Evolutionary conservation across 2,888 invertebrate genomes (phyloP).

Genomic region (Anarsia innoxiella): DNA sequence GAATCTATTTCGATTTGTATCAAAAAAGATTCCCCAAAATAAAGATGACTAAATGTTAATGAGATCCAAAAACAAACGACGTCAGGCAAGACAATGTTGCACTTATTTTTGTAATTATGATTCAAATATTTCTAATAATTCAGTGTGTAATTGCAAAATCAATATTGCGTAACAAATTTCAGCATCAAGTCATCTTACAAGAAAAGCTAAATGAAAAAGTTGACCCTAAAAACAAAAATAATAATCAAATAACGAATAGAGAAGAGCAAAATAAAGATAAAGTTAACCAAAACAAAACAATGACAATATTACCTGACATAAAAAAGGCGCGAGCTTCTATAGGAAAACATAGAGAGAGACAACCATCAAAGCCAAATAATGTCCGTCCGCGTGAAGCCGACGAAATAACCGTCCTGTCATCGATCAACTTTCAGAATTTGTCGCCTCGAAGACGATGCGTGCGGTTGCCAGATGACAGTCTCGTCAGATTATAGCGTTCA

Average conservation of each 20-base stretch:
- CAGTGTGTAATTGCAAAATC: too few species aligned
- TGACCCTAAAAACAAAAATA: not conserved
- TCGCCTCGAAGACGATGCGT: slow-evolving; percentile 45
- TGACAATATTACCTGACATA: not conserved
- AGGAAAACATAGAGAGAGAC: not conserved
- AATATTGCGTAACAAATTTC: too few species aligned
- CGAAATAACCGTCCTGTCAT: slow-evolving; percentile 19
- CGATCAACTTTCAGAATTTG: slow-evolving; percentile 31
- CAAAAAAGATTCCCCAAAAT: slow-evolving; percentile 8
- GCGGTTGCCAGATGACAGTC: slow-evolving; percentile 47
- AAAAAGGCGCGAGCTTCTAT: too few species aligned
- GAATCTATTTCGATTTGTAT: slow-evolving; percentile 1
- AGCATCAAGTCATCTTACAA: too few species aligned
- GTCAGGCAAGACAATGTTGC: not conserved
- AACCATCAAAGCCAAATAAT: slow-evolving; percentile 3
- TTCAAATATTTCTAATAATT: too few species aligned
- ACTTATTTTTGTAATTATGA: too few species aligned
- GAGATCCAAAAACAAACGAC: too few species aligned
- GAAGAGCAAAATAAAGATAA: not conserved
- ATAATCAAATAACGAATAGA: not conserved
- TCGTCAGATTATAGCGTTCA: slow-evolving; percentile 39
- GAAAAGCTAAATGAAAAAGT: too few species aligned
- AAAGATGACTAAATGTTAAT: slow-evolving; percentile 2
- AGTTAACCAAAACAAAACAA: not conserved
- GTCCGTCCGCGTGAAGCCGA: not conserved